Evolutionary conservation across 2,888 invertebrate species (phyloP), one percentile per base, ranked within the genome.

Genomic region (Oscheius onirici): DNA sequence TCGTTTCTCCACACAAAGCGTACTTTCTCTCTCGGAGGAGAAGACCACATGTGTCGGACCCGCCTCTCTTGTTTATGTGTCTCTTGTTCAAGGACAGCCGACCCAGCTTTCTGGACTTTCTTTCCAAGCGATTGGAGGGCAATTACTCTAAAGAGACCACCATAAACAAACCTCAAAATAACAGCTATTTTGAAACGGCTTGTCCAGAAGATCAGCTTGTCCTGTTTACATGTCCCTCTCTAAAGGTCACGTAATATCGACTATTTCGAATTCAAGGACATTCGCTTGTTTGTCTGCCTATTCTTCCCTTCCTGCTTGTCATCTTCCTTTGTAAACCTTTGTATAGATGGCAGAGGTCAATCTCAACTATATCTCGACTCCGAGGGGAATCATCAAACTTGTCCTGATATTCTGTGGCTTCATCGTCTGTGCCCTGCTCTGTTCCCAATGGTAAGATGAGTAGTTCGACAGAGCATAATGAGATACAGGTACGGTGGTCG

Each of bases 371-470:
- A 74, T 84, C 41, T 78, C 79, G 28, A 75, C 82, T 66, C 79
- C 81, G 75, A 75, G 82, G 10, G 83, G 80, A 69, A 72, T 83
- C 75, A 76, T 77, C 76, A 84, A 83, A 74, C 77, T 84, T 66
- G 71, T 75, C 40, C 78, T 74, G 76, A 79, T 85, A 73, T 60
- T 85, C 65, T 60, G 76, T 63, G 85, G 85, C 28, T 84, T 85
- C 76, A 80, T 83, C 75, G 79, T 84, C 77, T 84, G 85, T 72
- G 81, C 83, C 13, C 76, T 84, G n/a, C 77, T 85, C 60, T 85
- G 85, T 71, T 76, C 81, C 40, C 78, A 82, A 61, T 80, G 80
- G 78, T 76, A 57, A 57, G 49, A 20, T 3, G 20, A 46, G 46
- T 5, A 46, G 5, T 5, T 17, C n/a, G 3, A 11, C 3, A 46